These are phyloP conservation scores for Orchestes rusci DNA, from an alignment of 2,888 invertebrate species.

Conservation along the genomic window DNA sequence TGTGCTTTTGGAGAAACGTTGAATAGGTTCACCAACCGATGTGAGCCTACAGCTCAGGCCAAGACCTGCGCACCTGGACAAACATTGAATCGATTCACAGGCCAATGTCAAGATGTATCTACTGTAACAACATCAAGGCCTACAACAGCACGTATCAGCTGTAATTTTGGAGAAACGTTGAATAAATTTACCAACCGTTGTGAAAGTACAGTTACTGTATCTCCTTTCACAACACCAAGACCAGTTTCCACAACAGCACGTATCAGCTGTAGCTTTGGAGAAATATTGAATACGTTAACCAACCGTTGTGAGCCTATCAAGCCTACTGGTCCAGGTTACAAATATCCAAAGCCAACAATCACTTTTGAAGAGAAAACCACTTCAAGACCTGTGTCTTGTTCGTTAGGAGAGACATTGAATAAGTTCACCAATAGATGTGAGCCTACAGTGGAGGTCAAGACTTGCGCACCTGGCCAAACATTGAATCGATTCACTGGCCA, in stretches of 20 bases:
- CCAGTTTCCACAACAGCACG: slow-evolving; percentile 9
- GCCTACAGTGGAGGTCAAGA: slow-evolving; percentile 3
- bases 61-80: slow-evolving; percentile 13
- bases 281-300: slow-evolving; percentile 7
- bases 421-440: slow-evolving; percentile 11
- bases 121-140: slow-evolving; percentile 1
- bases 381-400: slow-evolving; percentile 3
- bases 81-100: slow-evolving; percentile 11
- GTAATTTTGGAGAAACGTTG: slow-evolving; percentile 11
- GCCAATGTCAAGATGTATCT: slow-evolving; percentile 12
- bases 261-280: slow-evolving; percentile 18
- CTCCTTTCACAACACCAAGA: slow-evolving; percentile 1
- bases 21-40: slow-evolving; percentile 10
- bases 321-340: slow-evolving; percentile 8
- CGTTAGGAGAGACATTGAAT: slow-evolving; percentile 10
- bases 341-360: slow-evolving; percentile 13
- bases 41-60: slow-evolving; percentile 3
- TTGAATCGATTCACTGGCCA: slow-evolving; percentile 13
- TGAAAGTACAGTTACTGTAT: slow-evolving; percentile 2
- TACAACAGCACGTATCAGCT: slow-evolving; percentile 3
- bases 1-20: slow-evolving; percentile 14
- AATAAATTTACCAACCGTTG: slow-evolving; percentile 11
- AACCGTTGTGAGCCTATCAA: slow-evolving; percentile 12
- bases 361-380: slow-evolving; percentile 21
- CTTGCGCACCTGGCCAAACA: slow-evolving; percentile 8